Evolutionary conservation across 2,113 vertebrate genomes (phyloP).

Genomic region (Gallinago media): DNA sequence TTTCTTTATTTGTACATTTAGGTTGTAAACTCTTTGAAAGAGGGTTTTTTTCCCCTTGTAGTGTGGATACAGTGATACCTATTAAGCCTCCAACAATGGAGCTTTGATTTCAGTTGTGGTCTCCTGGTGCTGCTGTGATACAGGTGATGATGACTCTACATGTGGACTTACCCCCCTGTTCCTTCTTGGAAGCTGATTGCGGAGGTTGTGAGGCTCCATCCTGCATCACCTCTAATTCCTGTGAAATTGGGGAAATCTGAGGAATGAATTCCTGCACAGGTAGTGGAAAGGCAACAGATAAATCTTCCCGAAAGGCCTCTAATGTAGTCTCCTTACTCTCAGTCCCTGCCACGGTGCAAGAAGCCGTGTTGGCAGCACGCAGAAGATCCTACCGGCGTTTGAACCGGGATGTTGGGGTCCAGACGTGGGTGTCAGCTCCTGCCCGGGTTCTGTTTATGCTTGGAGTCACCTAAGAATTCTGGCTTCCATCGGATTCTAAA

Average conservation of each 20-base stretch:
- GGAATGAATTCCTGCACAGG: background rate
- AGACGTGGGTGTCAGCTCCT: accelerated
- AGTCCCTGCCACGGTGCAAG: background rate
- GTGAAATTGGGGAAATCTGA: accelerated
- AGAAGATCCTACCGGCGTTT: accelerated
- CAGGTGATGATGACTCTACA: accelerated
- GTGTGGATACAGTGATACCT: background rate
- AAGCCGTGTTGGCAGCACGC: no score
- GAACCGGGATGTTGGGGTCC: background rate
- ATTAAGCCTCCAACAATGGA: background rate
- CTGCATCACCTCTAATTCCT: background rate
- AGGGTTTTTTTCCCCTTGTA: no score
- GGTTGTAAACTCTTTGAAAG: background rate
- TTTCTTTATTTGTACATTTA: background rate
- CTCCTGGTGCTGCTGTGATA: background rate
- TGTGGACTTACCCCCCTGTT: background rate
- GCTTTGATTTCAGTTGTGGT: background rate
- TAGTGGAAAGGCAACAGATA: background rate
- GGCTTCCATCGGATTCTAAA: background rate
- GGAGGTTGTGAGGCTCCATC: background rate
- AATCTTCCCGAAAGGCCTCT: background rate
- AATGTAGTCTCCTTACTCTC: background rate
- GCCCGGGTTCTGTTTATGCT: accelerated
- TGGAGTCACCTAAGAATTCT: background rate
- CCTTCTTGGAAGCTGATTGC: background rate